Conservation (phyloP, 2,113 vertebrate species). For the Lynx canadensis region DNA sequence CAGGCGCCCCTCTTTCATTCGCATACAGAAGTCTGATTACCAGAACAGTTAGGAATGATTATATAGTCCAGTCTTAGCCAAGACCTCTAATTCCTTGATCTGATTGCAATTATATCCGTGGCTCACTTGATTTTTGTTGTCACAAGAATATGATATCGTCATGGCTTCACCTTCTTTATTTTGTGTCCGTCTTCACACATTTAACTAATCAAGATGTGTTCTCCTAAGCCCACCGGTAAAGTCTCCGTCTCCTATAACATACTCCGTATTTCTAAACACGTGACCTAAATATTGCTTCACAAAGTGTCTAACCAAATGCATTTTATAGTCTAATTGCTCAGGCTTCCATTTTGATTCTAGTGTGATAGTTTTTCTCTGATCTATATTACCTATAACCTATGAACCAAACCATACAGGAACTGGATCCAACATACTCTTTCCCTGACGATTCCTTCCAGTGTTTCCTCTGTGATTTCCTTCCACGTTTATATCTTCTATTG, state of each 20-base stretch:
- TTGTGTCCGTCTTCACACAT: not conserved
- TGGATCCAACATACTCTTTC: not conserved
- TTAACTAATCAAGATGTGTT: not conserved
- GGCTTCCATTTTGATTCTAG: not conserved
- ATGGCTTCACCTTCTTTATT: not conserved
- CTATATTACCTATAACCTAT: not conserved
- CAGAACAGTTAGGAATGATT: not conserved
- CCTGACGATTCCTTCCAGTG: not conserved
- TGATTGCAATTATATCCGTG: not conserved
- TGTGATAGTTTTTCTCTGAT: not conserved
- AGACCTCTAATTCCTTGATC: not conserved
- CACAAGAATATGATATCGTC: not conserved
- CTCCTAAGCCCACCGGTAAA: not conserved
- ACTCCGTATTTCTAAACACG: not conserved
- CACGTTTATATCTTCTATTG: not conserved
- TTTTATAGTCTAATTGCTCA: not conserved
- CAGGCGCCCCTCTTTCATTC: no score
- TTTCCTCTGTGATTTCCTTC: not conserved
- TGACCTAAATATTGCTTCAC: not conserved
- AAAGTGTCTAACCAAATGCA: not conserved
- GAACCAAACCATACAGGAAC: not conserved
- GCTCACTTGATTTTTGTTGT: not conserved
- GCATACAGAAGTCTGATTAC: not conserved
- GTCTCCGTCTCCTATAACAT: not conserved
- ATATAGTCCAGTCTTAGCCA: not conserved